A percentile compares a stretch with the other conserved stretches of the same genome.
Conservation (phyloP, 2,113 vertebrate species). For the Phoenicopterus ruber region DNA sequence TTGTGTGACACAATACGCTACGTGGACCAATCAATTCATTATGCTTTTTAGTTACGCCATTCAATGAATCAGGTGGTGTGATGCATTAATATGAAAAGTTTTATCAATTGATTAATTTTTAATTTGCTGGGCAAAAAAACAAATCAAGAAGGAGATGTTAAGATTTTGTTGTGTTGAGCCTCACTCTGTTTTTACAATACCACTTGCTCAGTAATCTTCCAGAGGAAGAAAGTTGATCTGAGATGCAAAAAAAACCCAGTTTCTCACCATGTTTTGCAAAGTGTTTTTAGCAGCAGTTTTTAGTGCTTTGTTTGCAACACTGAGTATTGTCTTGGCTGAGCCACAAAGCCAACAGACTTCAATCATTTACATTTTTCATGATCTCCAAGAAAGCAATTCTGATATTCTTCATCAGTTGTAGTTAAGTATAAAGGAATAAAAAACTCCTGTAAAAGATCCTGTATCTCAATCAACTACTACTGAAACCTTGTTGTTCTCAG, state of each 20-base stretch:
- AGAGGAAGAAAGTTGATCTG: background rate
- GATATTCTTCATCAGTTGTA: background rate
- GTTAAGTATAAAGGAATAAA: background rate
- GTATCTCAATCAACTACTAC: background rate
- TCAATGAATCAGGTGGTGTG: background rate
- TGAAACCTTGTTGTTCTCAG: background rate
- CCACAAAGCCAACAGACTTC: slow-evolving; percentile 15
- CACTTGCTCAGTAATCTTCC: background rate
- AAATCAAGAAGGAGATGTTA: background rate
- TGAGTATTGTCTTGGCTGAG: background rate
- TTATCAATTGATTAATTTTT: background rate
- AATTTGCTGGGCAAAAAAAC: background rate
- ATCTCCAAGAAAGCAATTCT: background rate
- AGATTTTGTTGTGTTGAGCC: background rate
- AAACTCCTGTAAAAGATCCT: background rate
- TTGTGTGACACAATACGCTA: background rate
- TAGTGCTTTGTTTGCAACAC: background rate
- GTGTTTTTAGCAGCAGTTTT: background rate
- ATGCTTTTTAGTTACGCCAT: background rate
- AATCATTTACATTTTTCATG: background rate
- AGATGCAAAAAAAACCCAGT: background rate
- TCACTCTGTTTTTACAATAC: background rate
- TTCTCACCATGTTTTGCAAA: background rate
- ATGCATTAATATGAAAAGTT: background rate
- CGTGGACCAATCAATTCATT: background rate